Evolutionary conservation across 2,113 vertebrate genomes (phyloP).

Genomic region (Leptosomus discolor): DNA sequence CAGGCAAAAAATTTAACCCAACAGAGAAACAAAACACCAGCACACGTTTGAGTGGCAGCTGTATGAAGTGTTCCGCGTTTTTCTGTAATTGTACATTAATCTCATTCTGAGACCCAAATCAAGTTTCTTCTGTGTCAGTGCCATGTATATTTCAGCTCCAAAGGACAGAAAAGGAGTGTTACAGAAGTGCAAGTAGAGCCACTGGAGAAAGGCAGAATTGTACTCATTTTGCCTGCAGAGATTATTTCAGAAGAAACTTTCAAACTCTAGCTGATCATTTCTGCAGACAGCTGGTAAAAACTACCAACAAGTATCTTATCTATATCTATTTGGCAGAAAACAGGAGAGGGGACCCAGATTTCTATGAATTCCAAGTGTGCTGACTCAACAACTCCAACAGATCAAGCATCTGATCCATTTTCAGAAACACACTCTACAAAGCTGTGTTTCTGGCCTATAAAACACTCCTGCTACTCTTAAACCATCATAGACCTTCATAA

Average conservation of each 20-base stretch:
- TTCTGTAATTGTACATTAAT: background rate
- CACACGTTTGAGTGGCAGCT: background rate
- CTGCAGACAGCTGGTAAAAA: background rate
- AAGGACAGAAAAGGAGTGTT: background rate
- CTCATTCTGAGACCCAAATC: background rate
- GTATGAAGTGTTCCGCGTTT: fast-evolving
- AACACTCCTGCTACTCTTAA: background rate
- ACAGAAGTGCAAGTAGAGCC: background rate
- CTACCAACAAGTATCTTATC: background rate
- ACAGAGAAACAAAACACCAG: background rate
- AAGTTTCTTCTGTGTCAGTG: background rate
- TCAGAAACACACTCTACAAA: background rate
- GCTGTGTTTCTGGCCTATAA: background rate
- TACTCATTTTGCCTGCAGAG: background rate
- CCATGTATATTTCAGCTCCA: background rate
- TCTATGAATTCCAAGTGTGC: background rate
- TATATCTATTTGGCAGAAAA: background rate
- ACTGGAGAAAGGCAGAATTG: background rate
- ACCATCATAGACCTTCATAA: background rate
- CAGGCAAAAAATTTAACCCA: background rate
- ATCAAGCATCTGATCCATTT: background rate
- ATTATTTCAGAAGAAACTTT: background rate
- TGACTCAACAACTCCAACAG: background rate
- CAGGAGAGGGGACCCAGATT: background rate
- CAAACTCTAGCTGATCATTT: background rate